Conservation (phyloP, 2,888 invertebrate species). For the Cheiracanthium punctorium region DNA sequence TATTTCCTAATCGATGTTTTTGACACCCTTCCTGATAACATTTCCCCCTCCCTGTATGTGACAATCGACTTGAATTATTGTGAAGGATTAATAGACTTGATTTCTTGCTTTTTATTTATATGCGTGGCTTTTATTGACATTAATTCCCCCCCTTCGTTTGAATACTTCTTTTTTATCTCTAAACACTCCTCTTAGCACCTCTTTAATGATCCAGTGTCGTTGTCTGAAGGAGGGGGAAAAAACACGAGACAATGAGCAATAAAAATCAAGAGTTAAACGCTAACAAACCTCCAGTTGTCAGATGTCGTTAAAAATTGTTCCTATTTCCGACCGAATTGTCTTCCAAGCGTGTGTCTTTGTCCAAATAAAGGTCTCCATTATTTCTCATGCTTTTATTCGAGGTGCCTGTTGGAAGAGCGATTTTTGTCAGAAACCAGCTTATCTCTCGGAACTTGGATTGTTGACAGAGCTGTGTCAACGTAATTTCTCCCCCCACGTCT, state of each 20-base stretch:
- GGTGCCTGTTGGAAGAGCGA: not conserved
- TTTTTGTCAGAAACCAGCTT: conserved; percentile 22
- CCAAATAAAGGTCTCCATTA: conserved; percentile 10
- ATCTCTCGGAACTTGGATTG: conserved; percentile 43
- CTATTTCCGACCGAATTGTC: not conserved
- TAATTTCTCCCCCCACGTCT: conserved; percentile 21
- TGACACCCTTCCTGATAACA: no score
- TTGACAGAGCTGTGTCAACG: conserved; percentile 46
- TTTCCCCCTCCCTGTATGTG: no score
- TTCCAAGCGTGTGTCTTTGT: not conserved
- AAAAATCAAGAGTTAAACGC: not conserved
- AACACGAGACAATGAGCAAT: not conserved
- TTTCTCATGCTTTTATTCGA: not conserved
- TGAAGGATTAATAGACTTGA: no score
- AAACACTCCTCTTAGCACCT: no score
- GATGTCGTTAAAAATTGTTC: not conserved
- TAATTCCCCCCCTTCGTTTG: no score
- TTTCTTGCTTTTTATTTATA: no score
- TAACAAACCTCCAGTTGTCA: not conserved
- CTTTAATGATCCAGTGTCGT: no score
- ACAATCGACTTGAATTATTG: no score
- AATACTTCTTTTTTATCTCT: no score
- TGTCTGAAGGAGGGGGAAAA: no score
- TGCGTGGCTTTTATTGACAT: no score
- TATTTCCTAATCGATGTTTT: no score